Evolutionary conservation across 2,797 vertebrate species (phyloP), one percentile per base, ranked within the genome.

Genomic region (Aldrovandia affinis): DNA sequence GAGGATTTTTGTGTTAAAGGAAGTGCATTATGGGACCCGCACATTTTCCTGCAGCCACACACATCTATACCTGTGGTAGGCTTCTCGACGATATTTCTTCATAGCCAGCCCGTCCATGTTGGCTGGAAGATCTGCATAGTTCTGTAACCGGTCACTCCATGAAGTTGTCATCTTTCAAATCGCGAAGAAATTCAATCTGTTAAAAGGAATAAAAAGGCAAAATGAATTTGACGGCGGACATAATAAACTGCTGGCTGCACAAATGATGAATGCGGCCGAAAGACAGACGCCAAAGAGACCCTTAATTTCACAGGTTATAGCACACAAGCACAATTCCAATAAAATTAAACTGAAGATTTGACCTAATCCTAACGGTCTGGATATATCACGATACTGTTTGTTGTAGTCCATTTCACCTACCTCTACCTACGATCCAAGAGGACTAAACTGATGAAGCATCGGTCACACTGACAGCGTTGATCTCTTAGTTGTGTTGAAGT

Each of bases 31-130:
- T 77, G 20, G 39, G 39, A 77, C 22, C 0, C 6, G n/a, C 18
- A 44, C 44, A 6, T 18, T 36, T 28, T 54, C 63, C 10, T 44
- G 12, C 73, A 59, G 30, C 30, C 54, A 5, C 28, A 12, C 47
- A 2, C 18, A 7, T 25, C 93, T 89, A 8, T 88, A 99, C 98
- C 98, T 97, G 92, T 99, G 98, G 90, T 98, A 97, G 81, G 97
- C 96, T 92, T 99, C 98, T n/a, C 98, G 95, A 0, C 97, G 96
- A 84, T 98, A 99, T 83, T 98, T 99, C 92, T 99, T 99, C 95
- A 99, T 93, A 73, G 97, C 95, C 2, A 96, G 92, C 0, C 97
- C 96, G 83, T 99, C 98, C 97, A 99, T 98, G 90, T 98, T 98
- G 89, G 97, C 97, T 81, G 98, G 97, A 47, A 98, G 89, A 86